A percentile compares a stretch with the other conserved stretches of the same genome.
These are phyloP conservation scores for Notolabrus celidotus DNA, from an alignment of 2,797 vertebrate species.

Conservation along the genomic window DNA sequence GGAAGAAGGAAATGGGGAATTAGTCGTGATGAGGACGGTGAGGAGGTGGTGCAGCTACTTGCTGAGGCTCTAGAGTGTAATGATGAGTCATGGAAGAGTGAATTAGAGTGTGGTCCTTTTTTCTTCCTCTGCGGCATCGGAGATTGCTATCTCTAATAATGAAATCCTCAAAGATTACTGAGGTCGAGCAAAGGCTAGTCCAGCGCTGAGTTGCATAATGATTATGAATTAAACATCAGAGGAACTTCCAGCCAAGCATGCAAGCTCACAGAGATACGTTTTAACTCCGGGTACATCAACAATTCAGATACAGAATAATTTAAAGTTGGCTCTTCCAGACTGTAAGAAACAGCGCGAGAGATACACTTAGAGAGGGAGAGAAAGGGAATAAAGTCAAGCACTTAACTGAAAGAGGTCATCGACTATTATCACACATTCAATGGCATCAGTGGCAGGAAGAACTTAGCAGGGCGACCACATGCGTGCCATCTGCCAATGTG, in stretches of 20 bases:
- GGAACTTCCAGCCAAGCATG: slow-evolving; percentile 59
- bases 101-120: slow-evolving; percentile 69
- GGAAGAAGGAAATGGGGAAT: slow-evolving; percentile 79
- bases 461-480: slow-evolving; percentile 41
- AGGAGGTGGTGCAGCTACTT: slow-evolving; percentile 73
- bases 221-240: slow-evolving; percentile 80
- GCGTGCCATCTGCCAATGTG: slow-evolving; percentile 72
- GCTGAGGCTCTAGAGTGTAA: slow-evolving; percentile 70
- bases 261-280: slow-evolving; percentile 50
- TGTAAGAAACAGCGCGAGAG: slow-evolving; percentile 7
- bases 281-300: slow-evolving; percentile 59
- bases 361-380: slow-evolving; percentile 19
- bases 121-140: slow-evolving; percentile 50
- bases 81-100: slow-evolving; percentile 81
- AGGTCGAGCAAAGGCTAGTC: slow-evolving; percentile 70
- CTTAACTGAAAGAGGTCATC: slow-evolving; percentile 50
- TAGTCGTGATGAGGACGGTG: slow-evolving; percentile 71
- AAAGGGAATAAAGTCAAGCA: slow-evolving; percentile 36
- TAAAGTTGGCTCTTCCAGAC: slow-evolving; percentile 39
- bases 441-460: slow-evolving; percentile 61
- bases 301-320: slow-evolving; percentile 63
- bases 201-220: slow-evolving; percentile 70
- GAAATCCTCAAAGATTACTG: slow-evolving; percentile 75
- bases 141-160: slow-evolving; percentile 75
- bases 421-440: slow-evolving; percentile 61